phyloP scores from a whole-genome alignment of 2,888 invertebrate genomes.

The Bombylius discolor region DNA sequence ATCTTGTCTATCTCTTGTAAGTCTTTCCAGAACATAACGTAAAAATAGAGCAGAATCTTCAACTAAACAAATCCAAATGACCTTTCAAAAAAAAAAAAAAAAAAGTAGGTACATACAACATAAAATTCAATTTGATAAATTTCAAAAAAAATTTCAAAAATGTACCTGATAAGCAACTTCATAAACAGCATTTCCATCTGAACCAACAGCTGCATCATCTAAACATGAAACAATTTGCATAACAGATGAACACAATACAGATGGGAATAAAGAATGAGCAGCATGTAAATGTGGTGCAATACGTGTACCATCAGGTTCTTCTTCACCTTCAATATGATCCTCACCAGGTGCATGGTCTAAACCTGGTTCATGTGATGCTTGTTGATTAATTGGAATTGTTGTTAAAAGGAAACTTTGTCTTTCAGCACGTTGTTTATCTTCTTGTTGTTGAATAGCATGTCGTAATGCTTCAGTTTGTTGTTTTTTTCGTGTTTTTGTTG shows the following conservation, averaged over 20 bases:
- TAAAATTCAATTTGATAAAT: background rate
- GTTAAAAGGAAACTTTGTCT: constrained; percentile 91
- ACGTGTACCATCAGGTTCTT: constrained; percentile 55
- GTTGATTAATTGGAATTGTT: constrained; percentile 85
- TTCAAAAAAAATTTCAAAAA: background rate
- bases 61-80: constrained; percentile 95
- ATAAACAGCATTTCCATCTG: constrained; percentile 90
- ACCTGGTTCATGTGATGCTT: constrained; percentile 93
- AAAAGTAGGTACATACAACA: background rate
- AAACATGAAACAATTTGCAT: constrained; percentile 87
- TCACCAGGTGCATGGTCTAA: constrained; percentile 70
- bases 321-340: constrained; percentile 73
- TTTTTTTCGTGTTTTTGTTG: constrained; percentile 96
- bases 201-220: constrained; percentile 91
- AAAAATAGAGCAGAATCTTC: constrained; percentile 95
- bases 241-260: constrained; percentile 89
- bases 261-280: constrained; percentile 92
- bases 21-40: constrained; percentile 85
- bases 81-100: constrained; percentile 43
- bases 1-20: constrained; percentile 88
- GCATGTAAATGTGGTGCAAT: constrained; percentile 76
- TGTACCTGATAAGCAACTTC: constrained; percentile 87
- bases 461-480: constrained; percentile 98
- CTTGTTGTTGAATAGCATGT: constrained; percentile 86
- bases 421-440: constrained; percentile 89